Evolutionary conservation across 2,888 invertebrate genomes (phyloP).

Genomic region (Orthonevra nobilis): DNA sequence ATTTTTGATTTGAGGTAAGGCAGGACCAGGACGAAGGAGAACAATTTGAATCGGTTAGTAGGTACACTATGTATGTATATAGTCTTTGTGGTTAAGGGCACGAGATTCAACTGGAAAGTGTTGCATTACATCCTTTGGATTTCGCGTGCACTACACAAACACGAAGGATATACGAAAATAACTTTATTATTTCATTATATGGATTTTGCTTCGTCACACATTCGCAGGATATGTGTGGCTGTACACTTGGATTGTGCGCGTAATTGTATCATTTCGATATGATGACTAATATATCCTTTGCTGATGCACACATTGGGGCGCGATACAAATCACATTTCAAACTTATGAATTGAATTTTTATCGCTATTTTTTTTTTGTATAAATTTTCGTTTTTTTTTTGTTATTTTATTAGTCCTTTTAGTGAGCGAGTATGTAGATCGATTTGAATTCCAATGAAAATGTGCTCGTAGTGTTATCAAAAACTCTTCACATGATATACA

Average conservation of each 20-base stretch:
- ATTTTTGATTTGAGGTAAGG: constrained; percentile 44
- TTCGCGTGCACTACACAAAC: neutral
- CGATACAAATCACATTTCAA: constrained; percentile 39
- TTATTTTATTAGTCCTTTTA: too few relatives aligned
- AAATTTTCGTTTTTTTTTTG: too few relatives aligned
- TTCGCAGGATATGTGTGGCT: constrained; percentile 4
- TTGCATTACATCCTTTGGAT: neutral
- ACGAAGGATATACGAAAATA: constrained; percentile 12
- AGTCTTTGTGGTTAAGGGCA: constrained; percentile 23
- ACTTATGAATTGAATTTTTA: constrained; percentile 40
- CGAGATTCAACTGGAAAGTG: constrained; percentile 11
- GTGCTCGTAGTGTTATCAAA: neutral
- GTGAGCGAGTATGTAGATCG: too few relatives aligned
- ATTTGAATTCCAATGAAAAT: too few relatives aligned
- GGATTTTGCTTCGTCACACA: constrained; percentile 15
- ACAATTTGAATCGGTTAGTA: constrained; percentile 48
- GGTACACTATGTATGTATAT: constrained; percentile 36
- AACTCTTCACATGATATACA: neutral
- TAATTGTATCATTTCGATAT: constrained; percentile 42
- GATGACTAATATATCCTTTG: constrained; percentile 67
- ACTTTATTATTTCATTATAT: constrained; percentile 24
- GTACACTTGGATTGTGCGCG: constrained; percentile 59
- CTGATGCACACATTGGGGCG: constrained; percentile 47
- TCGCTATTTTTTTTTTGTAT: constrained; percentile 13
- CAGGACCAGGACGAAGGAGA: too few relatives aligned